A percentile compares a stretch with the other conserved stretches of the same genome.
These are phyloP conservation scores for Caenorhabditis sp. DNA, from an alignment of 2,888 invertebrate species.

Conservation along the genomic window DNA sequence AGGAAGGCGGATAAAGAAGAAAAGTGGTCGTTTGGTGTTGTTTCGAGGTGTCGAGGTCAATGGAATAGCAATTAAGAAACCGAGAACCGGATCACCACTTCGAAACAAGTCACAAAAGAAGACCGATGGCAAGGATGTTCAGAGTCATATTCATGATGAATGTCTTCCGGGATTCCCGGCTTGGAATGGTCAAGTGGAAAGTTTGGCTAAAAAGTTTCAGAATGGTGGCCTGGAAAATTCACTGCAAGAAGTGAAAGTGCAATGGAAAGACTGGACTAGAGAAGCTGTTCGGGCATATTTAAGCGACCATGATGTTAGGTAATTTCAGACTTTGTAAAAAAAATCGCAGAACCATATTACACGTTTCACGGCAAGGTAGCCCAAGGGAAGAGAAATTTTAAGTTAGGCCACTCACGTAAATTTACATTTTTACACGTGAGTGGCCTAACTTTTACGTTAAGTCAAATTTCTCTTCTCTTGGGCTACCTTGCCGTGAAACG, in stretches of 20 bases:
- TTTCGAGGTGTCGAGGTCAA: conserved; percentile 47
- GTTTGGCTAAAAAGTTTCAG: conserved; percentile 38
- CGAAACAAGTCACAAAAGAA: conserved; percentile 4
- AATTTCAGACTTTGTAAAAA: too few species aligned
- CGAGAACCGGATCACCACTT: conserved; percentile 22
- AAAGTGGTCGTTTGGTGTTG: conserved; percentile 42
- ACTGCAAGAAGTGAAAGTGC: conserved; percentile 21
- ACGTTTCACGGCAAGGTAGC: too few species aligned
- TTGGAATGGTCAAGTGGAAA: conserved; percentile 54
- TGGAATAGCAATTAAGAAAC: conserved; percentile 47
- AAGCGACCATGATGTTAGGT: conserved; percentile 20
- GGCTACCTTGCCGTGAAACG: too few species aligned
- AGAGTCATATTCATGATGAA: conserved; percentile 20
- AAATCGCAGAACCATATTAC: too few species aligned
- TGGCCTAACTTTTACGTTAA: too few species aligned
- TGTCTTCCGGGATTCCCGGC: conserved; percentile 63
- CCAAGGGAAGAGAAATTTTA: too few species aligned
- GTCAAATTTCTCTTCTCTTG: too few species aligned
- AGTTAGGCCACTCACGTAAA: too few species aligned
- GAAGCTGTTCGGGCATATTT: conserved; percentile 44
- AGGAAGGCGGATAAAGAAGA: conserved; percentile 59
- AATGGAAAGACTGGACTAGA: conserved; percentile 63
- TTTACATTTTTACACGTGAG: too few species aligned
- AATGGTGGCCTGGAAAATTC: conserved; percentile 16
- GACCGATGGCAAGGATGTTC: background rate